A percentile compares a stretch with the other conserved stretches of the same genome.
Conservation (phyloP, 2,888 invertebrate species). For the Phaonia tiefii region DNA sequence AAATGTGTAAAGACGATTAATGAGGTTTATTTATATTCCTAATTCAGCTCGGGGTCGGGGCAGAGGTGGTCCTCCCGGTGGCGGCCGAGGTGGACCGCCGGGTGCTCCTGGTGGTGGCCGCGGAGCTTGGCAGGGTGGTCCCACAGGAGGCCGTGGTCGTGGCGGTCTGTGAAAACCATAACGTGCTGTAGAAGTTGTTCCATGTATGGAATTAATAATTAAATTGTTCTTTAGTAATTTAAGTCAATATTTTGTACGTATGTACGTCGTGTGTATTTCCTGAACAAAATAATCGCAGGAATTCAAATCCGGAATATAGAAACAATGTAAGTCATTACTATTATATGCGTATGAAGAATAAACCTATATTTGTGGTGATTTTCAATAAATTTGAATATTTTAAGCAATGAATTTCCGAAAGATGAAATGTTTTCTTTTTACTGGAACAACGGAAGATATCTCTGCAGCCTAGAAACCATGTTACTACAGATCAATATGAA, state of each 20-base stretch:
- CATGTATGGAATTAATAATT: constrained; percentile 7
- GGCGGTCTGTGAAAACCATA: constrained; percentile 77
- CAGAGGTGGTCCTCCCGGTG: constrained; percentile 81
- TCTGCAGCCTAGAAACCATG: too few species aligned
- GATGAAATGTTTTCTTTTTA: too few species aligned
- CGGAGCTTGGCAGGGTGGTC: constrained; percentile 84
- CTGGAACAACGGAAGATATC: too few species aligned
- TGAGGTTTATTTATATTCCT: not conserved
- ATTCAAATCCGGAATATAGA: constrained; percentile 1
- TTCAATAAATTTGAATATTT: constrained; percentile 31
- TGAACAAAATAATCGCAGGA: too few species aligned
- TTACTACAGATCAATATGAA: too few species aligned
- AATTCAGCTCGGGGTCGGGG: constrained; percentile 84
- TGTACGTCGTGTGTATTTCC: not conserved
- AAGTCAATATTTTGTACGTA: constrained; percentile 43
- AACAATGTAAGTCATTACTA: constrained; percentile 1
- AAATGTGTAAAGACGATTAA: not conserved
- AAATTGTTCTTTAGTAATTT: constrained; percentile 39
- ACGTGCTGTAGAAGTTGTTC: not conserved
- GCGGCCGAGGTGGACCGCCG: constrained; percentile 81
- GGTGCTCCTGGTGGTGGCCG: constrained; percentile 82
- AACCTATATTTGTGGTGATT: not conserved
- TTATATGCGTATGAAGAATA: not conserved
- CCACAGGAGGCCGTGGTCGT: constrained; percentile 82
- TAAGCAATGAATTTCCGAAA: not conserved